Evolutionary conservation across 2,113 vertebrate genomes (phyloP), one percentile per base, ranked within the genome.

Genomic region (Leptobrachium leishanense): DNA sequence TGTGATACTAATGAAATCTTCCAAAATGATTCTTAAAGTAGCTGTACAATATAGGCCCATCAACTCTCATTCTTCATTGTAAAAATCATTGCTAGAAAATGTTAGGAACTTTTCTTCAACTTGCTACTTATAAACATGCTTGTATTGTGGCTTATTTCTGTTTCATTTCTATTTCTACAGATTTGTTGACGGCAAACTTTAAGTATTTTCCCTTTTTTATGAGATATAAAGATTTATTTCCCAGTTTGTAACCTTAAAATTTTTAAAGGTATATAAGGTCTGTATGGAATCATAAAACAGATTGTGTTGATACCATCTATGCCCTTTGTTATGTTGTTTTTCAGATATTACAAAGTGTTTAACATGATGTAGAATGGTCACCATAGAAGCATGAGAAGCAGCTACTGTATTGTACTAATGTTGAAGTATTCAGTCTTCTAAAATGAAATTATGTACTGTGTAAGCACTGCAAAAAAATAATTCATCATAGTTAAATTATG

Each of bases 371-470:
- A 87, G 86, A 84, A 84, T 13, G 82, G 90, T 91, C 90, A 85
- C 85, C 85, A 89, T 90, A 90, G 87, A 92, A 91, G 93, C 92
- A 93, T 90, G 90, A 92, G 86, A 89, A 89, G 83, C 85, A 89
- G 84, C 88, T 88, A 85, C 77, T 83, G 88, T 85, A 71, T 84
- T 92, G 88, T 91, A 88, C 85, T 85, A 85, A 88, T 91, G 90
- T 91, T 91, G 84, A 89, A 89, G 83, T 90, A 89, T 82, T 87
- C 88, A 83, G 82, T 91, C 87, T 84, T 88, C 84, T 87, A 86
- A 88, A 83, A 90, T 82, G 88, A 88, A 90, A 90, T 86, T 41
- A 85, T 92, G 89, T 92, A 88, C 85, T 89, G 85, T 93, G 90
- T 92, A 91, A 89, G 85, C 89, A 91, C 89, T 92, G 90, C 81